Evolutionary conservation across 2,797 vertebrate genomes (phyloP).

Genomic region (Paratrypauchen microcephalus): DNA sequence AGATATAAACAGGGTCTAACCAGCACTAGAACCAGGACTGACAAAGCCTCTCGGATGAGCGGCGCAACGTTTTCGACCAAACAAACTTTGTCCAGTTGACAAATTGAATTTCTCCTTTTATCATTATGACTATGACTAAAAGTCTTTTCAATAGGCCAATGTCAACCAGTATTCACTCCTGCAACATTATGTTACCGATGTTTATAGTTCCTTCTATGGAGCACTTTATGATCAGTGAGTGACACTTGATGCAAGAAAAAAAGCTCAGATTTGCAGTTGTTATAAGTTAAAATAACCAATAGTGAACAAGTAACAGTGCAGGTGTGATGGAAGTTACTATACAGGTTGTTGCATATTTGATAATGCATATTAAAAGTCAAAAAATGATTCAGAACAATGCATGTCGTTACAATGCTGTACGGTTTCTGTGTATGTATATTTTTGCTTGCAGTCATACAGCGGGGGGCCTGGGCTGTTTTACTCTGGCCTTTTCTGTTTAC

Average conservation of each 20-base stretch:
- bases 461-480: slow-evolving; percentile 44
- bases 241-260: no score
- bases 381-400: background rate
- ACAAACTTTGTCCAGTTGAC: no score
- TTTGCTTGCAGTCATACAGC: slow-evolving; percentile 53
- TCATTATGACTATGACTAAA: background rate
- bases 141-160: background rate
- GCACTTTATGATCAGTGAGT: background rate
- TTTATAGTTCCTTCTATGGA: background rate
- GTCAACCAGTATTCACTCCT: no score
- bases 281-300: no score
- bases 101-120: no score
- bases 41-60: no score
- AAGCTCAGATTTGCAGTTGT: no score
- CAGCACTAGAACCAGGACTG: no score
- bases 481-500: slow-evolving; percentile 53
- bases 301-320: no score
- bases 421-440: background rate
- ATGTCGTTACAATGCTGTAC: background rate
- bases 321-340: no score
- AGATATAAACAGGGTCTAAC: no score
- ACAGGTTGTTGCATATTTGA: background rate
- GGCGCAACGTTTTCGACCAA: no score
- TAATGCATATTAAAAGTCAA: background rate
- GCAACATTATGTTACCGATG: background rate